Evolutionary conservation across 1,140 invertebrate genomes (phyloP).

Genomic region (Rhopalosiphum maidis): DNA sequence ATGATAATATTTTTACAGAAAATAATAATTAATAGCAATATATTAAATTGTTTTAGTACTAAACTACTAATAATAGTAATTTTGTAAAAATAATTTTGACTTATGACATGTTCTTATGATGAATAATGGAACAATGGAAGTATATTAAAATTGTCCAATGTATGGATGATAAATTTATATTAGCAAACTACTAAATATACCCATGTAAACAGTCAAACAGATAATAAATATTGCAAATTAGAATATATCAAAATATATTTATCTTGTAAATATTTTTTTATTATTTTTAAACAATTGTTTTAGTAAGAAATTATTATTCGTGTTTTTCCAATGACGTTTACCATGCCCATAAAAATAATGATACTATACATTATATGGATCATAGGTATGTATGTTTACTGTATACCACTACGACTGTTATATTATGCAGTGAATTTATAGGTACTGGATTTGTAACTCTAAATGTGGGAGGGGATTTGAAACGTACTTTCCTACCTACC

Average conservation of each 20-base stretch:
- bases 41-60: background rate
- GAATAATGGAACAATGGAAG: background rate
- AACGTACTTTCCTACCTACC: background rate
- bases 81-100: background rate
- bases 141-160: background rate
- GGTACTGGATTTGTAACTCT: background rate
- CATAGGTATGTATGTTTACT: background rate
- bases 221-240: background rate
- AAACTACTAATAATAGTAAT: background rate
- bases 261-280: background rate
- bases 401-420: background rate
- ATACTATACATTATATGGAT: background rate
- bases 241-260: background rate
- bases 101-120: background rate
- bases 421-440: background rate
- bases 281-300: background rate
- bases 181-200: background rate
- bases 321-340: constrained; percentile 18
- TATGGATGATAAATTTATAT: background rate
- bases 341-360: background rate
- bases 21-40: background rate
- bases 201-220: background rate
- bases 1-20: background rate
- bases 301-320: background rate
- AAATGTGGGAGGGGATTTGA: background rate